Base-by-base conservation (phyloP, 2,797 vertebrate species). In the Phrynocephalus forsythii region DNA sequence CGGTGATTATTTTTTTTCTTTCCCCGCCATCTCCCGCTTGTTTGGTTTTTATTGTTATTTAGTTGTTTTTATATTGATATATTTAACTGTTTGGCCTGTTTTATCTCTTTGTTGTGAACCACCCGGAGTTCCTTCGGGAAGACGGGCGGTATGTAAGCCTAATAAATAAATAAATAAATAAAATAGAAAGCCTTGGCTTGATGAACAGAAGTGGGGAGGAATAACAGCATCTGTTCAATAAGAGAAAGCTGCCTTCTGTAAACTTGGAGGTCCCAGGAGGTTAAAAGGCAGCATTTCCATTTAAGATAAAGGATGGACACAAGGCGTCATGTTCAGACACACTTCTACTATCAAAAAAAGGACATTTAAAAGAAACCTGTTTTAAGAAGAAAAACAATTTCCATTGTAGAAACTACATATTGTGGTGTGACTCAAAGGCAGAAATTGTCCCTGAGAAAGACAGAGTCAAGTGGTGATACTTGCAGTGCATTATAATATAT, bases 191-290 rank as follows among this genome's bases (percentile, higher is more conserved):
- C 52, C 77, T 86, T 85, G 88, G 84, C 13, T 56, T 73, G 71
- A 84, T 18, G 85, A 84, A 89, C 13, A 63, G 77, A 92, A 93
- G 88, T 72, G 81, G 28, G 7, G 30, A 24, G 22, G 52, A 73
- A 84, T 79, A 86, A 84, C 85, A 90, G 90, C 71, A 85, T 88
- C 91, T 68, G 75, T 86, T 89, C 33, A 83, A 67, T 73, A 84
- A 44, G 88, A 83, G 72, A n/a, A 78, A 86, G 87, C 80, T 26
- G 82, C 52, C 52, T 56, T 56, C 52, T 56, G 52, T 56, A 56
- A 13, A 56, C 52, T 56, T 10, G 52, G 52, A 56, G 52, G 52
- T 56, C 52, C 10, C 1, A 50, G 90, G 38, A 85, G 2, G 9
- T 78, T 18, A 22, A 66, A 73, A 73, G 33, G 26, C 28, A 5